These are phyloP conservation scores for Montipora cactus DNA, from an alignment of 64 coral and sea anemone species.

Conservation along the genomic window DNA sequence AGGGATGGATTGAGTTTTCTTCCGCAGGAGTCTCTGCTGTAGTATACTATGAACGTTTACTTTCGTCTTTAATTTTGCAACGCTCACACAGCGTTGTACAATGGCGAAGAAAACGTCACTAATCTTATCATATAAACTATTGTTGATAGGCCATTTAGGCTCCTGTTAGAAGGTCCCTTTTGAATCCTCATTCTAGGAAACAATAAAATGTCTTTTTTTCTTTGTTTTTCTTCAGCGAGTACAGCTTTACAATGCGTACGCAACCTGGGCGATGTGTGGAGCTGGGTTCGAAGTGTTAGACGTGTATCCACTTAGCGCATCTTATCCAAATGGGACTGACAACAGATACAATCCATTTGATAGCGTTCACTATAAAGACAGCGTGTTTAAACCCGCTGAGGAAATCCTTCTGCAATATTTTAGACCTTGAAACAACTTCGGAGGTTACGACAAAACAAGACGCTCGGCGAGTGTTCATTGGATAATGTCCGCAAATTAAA, in stretches of 20 bases:
- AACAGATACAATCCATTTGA: constrained; percentile 62
- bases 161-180: too few species aligned
- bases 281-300: constrained; percentile 83
- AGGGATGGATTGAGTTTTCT: too few species aligned
- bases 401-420: constrained; percentile 71
- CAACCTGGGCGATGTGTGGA: constrained; percentile 73
- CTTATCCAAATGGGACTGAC: constrained; percentile 81
- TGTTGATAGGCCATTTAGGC: too few species aligned
- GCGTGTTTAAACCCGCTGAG: constrained; percentile 82
- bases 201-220: not conserved
- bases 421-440: not conserved
- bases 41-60: too few species aligned
- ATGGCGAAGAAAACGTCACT: too few species aligned
- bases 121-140: too few species aligned
- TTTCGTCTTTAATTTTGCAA: too few species aligned
- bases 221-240: constrained; percentile 72
- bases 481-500: too few species aligned
- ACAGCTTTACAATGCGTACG: constrained; percentile 80
- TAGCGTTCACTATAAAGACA: constrained; percentile 81
- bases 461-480: too few species aligned
- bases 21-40: too few species aligned
- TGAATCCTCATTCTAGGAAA: not conserved
- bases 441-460: too few species aligned
- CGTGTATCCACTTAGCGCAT: constrained; percentile 80
- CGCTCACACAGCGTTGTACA: too few species aligned